Conservation (phyloP, 2,797 vertebrate species). For the Gymnothorax javanicus region DNA sequence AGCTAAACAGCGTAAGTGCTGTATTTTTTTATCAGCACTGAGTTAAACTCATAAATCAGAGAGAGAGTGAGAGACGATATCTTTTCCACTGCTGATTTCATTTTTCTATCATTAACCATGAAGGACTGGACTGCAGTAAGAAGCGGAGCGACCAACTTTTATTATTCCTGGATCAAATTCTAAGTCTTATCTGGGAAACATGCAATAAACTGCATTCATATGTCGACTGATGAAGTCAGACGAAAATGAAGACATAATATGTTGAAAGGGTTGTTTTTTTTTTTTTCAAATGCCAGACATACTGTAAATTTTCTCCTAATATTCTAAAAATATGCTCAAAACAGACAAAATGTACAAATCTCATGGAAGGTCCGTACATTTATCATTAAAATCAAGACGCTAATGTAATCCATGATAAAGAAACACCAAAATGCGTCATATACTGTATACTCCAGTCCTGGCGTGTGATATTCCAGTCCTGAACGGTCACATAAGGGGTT, state of each 20-base stretch:
- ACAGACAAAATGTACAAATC: too few species aligned
- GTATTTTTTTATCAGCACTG: background rate
- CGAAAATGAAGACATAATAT: conserved; percentile 9
- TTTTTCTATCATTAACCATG: conserved; percentile 9
- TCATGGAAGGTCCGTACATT: too few species aligned
- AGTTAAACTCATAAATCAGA: background rate
- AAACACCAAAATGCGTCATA: too few species aligned
- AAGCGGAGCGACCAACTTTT: background rate
- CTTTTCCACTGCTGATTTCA: background rate
- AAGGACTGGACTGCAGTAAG: background rate
- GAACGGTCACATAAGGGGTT: too few species aligned
- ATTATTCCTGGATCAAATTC: conserved; percentile 12
- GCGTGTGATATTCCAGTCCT: too few species aligned
- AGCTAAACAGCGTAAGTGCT: background rate
- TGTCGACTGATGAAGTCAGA: conserved; percentile 24
- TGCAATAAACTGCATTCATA: background rate
- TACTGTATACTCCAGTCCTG: too few species aligned
- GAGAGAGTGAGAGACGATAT: background rate
- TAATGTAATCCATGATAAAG: too few species aligned
- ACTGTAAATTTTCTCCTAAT: background rate
- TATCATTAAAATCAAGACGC: too few species aligned
- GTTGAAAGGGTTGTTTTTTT: background rate
- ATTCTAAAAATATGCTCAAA: too few species aligned
- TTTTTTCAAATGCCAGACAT: conserved; percentile 19
- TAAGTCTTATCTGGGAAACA: conserved; percentile 9